phyloP scores from a whole-genome alignment of 1,140 invertebrate species.

The Aphis gossypii region DNA sequence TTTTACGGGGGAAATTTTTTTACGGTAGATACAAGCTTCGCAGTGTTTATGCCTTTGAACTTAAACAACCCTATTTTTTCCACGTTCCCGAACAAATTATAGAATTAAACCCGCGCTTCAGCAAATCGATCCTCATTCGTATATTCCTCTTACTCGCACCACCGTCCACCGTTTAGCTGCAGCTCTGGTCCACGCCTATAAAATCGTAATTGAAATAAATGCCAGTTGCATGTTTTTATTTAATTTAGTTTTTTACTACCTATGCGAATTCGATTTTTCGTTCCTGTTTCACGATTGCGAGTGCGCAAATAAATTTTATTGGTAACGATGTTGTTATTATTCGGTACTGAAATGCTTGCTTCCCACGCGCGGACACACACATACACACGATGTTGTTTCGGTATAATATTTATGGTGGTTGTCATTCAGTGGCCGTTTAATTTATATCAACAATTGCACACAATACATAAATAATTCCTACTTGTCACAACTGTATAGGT shows the following conservation, averaged over 20 bases:
- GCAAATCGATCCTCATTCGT: slow-evolving; percentile 19
- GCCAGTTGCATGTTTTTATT: neutral
- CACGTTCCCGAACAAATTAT: neutral
- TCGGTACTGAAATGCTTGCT: neutral
- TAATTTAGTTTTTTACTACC: neutral
- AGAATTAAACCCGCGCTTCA: neutral
- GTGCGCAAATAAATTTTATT: neutral
- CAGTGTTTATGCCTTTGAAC: slow-evolving; percentile 7
- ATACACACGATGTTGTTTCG: neutral
- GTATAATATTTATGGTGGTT: slow-evolving; percentile 24
- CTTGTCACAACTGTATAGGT: neutral
- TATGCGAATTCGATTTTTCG: neutral
- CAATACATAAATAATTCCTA: neutral
- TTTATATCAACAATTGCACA: neutral
- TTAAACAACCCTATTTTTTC: neutral
- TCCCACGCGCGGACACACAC: neutral
- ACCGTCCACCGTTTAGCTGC: neutral
- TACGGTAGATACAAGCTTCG: neutral
- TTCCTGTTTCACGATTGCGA: neutral
- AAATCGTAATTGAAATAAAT: slow-evolving; percentile 1
- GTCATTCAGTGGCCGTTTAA: slow-evolving; percentile 6
- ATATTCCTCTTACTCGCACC: neutral
- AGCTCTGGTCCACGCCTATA: neutral
- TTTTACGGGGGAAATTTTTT: neutral
- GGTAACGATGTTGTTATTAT: slow-evolving; percentile 18